Evolutionary conservation across 2,797 vertebrate species (phyloP).

Genomic region (Chloroceryle inda): DNA sequence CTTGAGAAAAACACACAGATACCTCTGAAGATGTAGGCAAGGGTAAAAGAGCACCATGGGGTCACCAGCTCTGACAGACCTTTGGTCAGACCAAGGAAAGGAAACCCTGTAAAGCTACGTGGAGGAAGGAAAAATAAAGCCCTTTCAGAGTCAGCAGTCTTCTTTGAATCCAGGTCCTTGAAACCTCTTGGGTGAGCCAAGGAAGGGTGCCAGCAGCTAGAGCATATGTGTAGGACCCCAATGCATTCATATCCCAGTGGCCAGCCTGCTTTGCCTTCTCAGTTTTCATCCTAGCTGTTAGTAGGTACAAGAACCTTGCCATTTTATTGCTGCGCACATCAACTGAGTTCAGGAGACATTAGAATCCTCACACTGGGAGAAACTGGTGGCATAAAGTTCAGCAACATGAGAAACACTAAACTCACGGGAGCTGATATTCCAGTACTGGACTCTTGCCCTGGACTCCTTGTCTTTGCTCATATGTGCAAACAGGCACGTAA

Average conservation of each 20-base stretch:
- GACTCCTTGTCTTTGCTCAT: neutral
- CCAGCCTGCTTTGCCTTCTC: neutral
- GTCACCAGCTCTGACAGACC: neutral
- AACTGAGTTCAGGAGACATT: neutral
- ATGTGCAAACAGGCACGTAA: neutral
- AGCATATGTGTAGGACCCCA: accelerated
- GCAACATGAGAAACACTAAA: neutral
- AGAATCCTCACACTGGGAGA: neutral
- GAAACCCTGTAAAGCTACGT: neutral
- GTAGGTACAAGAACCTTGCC: neutral
- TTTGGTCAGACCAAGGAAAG: neutral
- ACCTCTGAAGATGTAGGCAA: neutral
- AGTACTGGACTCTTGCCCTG: neutral
- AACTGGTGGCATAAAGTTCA: neutral
- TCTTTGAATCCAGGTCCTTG: neutral
- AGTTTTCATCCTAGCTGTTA: neutral
- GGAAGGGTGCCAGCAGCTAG: neutral
- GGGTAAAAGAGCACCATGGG: neutral
- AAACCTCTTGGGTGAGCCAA: neutral
- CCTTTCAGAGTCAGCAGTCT: neutral
- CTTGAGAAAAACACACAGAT: neutral
- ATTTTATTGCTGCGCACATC: neutral
- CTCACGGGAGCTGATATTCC: neutral
- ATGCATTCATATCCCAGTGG: neutral
- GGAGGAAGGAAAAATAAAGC: neutral